Conservation (phyloP, 1,140 invertebrate genomes). For the Ruditapes philippinarum region DNA sequence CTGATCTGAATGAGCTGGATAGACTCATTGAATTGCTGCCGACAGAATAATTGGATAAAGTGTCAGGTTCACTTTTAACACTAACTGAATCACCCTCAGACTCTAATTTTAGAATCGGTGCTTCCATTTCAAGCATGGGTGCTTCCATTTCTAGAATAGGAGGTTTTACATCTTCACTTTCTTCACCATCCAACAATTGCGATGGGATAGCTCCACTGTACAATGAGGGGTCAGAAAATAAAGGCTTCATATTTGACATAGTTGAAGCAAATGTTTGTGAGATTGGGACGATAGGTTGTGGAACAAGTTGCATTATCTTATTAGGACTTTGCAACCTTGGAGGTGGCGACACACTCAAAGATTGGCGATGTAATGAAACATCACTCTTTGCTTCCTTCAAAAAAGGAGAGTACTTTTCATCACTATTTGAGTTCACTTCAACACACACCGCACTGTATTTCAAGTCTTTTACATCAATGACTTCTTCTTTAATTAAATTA, state of each 20-base stretch:
- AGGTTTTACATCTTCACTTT: slow-evolving; percentile 49
- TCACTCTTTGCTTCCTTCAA: slow-evolving; percentile 24
- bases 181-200: slow-evolving; percentile 52
- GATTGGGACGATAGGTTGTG: slow-evolving; percentile 77
- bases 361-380: slow-evolving; percentile 38
- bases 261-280: slow-evolving; percentile 68
- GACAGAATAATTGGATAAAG: slow-evolving; percentile 53
- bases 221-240: slow-evolving; percentile 11
- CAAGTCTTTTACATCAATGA: neutral
- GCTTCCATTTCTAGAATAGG: slow-evolving; percentile 55
- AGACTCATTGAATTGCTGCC: slow-evolving; percentile 6
- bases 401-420: slow-evolving; percentile 16
- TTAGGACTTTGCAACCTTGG: slow-evolving; percentile 58
- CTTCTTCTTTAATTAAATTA: neutral
- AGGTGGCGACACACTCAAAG: slow-evolving; percentile 35
- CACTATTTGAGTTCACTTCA: neutral
- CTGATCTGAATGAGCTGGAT: neutral
- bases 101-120: slow-evolving; percentile 59
- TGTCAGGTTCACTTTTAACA: slow-evolving; percentile 63
- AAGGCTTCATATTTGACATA: slow-evolving; percentile 32
- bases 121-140: slow-evolving; percentile 59
- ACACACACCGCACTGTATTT: slow-evolving; percentile 5
- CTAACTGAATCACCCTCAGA: slow-evolving; percentile 12
- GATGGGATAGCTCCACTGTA: slow-evolving; percentile 23
- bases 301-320: slow-evolving; percentile 74